phyloP scores from a whole-genome alignment of 2,888 invertebrate species.

The Drosophila hamatofila region DNA sequence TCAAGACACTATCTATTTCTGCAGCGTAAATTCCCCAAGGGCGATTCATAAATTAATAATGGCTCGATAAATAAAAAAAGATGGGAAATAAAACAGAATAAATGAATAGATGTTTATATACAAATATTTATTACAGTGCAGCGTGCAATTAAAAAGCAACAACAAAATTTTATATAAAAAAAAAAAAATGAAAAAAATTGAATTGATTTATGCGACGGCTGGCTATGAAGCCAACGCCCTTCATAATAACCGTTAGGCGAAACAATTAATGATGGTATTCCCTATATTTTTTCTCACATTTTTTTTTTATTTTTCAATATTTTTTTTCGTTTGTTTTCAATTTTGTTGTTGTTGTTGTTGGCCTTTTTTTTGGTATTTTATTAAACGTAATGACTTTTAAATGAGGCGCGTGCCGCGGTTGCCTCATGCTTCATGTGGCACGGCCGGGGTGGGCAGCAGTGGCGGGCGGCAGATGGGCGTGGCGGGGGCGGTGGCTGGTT shows the following conservation, averaged over 20 bases:
- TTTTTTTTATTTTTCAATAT: constrained; percentile 5
- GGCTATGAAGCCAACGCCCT: constrained; percentile 55
- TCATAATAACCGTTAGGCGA: constrained; percentile 54
- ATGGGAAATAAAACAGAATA: neutral
- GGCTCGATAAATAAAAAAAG: neutral
- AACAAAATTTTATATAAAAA: constrained; percentile 10
- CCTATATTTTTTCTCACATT: constrained; percentile 20
- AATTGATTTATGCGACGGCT: constrained; percentile 74
- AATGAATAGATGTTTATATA: constrained; percentile 28
- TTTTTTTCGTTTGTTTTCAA: constrained; percentile 2
- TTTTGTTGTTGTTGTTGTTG: neutral
- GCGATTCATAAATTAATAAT: constrained; percentile 4
- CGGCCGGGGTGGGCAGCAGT: no score
- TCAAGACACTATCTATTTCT: neutral
- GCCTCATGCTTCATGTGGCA: constrained; percentile 28
- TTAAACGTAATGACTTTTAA: constrained; percentile 77
- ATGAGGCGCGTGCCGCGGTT: constrained; percentile 71
- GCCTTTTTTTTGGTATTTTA: constrained; percentile 40
- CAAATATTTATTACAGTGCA: constrained; percentile 60
- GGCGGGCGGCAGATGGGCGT: neutral
- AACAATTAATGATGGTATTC: constrained; percentile 45
- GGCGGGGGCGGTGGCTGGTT: neutral
- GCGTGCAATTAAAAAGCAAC: constrained; percentile 64
- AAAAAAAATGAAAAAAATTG: constrained; percentile 27
- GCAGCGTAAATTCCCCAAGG: constrained; percentile 1